phyloP scores from a whole-genome alignment of 2,797 vertebrate species.

The Lacerta agilis region DNA sequence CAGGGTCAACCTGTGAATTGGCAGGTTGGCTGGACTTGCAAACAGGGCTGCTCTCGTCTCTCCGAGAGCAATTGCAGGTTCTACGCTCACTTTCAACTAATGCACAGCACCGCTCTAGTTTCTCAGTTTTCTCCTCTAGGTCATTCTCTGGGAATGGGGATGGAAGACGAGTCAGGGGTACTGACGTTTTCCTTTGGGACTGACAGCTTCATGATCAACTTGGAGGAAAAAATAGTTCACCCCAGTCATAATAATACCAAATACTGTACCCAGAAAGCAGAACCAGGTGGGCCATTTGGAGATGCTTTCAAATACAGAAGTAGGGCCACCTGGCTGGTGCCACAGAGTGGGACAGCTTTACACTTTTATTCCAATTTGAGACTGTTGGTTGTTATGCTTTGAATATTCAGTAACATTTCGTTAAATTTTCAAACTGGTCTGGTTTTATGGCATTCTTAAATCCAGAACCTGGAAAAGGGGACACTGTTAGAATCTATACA shows the following conservation, averaged over 20 bases:
- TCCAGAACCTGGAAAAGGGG: neutral
- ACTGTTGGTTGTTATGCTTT: neutral
- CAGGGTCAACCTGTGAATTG: neutral
- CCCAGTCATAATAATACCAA: neutral
- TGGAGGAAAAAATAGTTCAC: neutral
- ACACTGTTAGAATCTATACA: neutral
- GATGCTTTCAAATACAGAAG: no score
- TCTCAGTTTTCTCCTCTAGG: neutral
- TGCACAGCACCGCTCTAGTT: neutral
- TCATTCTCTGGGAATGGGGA: neutral
- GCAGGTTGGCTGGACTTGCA: neutral
- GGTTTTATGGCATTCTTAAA: neutral
- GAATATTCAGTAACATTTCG: neutral
- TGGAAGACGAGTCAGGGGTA: no score
- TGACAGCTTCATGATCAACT: neutral
- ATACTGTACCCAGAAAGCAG: neutral
- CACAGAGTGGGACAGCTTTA: neutral
- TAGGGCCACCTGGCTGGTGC: no score
- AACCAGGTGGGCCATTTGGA: no score
- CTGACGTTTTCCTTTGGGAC: no score
- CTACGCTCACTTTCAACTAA: neutral
- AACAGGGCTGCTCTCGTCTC: neutral
- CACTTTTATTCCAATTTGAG: neutral
- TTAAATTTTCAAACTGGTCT: neutral
- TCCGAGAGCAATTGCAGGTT: neutral